Evolutionary conservation across 1,140 invertebrate species (phyloP), one percentile per base, ranked within the genome.

Genomic region (Chironomus striatipennis): DNA sequence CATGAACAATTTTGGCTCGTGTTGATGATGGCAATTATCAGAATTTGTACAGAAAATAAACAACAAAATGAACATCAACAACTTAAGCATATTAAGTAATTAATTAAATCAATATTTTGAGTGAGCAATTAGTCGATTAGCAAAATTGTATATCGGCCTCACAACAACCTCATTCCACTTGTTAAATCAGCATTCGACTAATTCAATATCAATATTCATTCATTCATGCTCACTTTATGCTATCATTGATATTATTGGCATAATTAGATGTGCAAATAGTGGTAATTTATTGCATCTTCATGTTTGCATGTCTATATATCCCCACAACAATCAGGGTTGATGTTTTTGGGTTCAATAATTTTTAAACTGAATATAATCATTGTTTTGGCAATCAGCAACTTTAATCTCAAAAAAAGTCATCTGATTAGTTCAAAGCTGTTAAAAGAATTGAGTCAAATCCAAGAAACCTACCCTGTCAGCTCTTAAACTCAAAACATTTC

Each of bases 271-370:
- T 20, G 10, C 65, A 70, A 70, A 70, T 21, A 70, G 20, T 18
- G 17, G 65, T 70, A 70, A 70, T 70, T 70, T 70, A 70, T 70
- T 70, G 65, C 20, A 18, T 70, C 65, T 21, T 57, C 47, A 57
- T 57, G 10, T 57, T 12, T 57, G 47, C n/a, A 57, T n/a, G n/a
- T 57, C n/a, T 57, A n/a, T 57, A 4, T 57, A n/a, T n/a, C 1
- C 15, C 47, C 24, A 34, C 24, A 34, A 34, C 24, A 34, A 2
- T 1, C 24, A 34, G 24, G 24, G 24, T 34, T 34, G 24, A 5
- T 2, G 24, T 5, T 34, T 34, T n/a, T n/a, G n/a, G n/a, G n/a
- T n/a, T n/a, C n/a, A n/a, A n/a, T n/a, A n/a, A n/a, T n/a, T n/a
- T n/a, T n/a, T n/a, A n/a, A n/a, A n/a, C n/a, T n/a, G n/a, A n/a